phyloP scores from a whole-genome alignment of 1,140 invertebrate species.

The Drosophila fuyamai region DNA sequence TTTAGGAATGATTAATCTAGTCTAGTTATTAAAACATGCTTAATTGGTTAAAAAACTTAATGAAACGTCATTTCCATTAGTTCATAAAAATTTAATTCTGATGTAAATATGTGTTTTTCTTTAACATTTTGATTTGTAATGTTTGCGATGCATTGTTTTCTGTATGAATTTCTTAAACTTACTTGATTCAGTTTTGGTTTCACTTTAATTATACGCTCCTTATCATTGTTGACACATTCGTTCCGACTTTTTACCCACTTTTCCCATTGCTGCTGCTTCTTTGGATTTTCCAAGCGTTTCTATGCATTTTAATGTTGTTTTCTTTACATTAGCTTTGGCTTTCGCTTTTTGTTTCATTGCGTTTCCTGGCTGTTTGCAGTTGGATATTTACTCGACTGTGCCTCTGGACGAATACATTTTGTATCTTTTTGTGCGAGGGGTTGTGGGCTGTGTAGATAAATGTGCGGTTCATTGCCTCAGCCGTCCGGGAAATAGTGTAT shows the following conservation, averaged over 20 bases:
- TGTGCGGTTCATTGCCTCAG: slow-evolving; percentile 64
- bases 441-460: slow-evolving; percentile 50
- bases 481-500: slow-evolving; percentile 25
- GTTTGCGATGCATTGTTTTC: slow-evolving; percentile 6
- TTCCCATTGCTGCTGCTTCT: not conserved
- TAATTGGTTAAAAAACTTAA: no score
- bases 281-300: slow-evolving; percentile 27
- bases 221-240: slow-evolving; percentile 58
- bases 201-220: slow-evolving; percentile 20
- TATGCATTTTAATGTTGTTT: slow-evolving; percentile 65
- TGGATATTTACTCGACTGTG: slow-evolving; percentile 48
- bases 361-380: slow-evolving; percentile 45
- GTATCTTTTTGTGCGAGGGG: slow-evolving; percentile 28
- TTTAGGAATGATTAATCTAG: no score
- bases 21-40: no score
- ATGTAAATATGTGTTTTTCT: not conserved
- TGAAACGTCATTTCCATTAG: not conserved
- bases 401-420: slow-evolving; percentile 26
- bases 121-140: not conserved
- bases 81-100: not conserved
- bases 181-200: slow-evolving; percentile 18
- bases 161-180: slow-evolving; percentile 10
- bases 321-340: slow-evolving; percentile 48
- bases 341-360: slow-evolving; percentile 47
- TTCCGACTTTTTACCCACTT: slow-evolving; percentile 24